Evolutionary conservation across 1,140 invertebrate genomes (phyloP).

Genomic region (Brachionus plicatilis): DNA sequence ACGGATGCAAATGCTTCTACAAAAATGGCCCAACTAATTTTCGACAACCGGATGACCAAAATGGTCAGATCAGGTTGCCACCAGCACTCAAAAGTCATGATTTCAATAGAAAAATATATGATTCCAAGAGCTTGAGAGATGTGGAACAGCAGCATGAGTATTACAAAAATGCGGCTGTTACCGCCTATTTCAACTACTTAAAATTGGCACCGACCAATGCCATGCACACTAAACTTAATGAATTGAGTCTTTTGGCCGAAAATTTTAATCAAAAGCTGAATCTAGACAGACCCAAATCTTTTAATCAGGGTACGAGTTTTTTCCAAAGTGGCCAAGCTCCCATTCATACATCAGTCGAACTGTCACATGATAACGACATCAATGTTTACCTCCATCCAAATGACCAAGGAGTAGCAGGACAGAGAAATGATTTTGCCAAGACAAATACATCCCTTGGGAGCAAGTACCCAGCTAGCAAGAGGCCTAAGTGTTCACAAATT

Average conservation of each 20-base stretch:
- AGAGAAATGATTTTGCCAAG: not conserved
- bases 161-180: not conserved
- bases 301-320: not conserved
- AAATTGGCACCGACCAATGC: not conserved
- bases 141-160: not conserved
- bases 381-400: not conserved
- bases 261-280: not conserved
- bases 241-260: not conserved
- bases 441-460: not conserved
- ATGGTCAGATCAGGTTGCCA: not conserved
- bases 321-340: not conserved
- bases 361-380: not conserved
- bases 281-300: not conserved
- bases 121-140: not conserved
- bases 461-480: not conserved
- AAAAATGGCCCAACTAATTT: not conserved
- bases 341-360: not conserved
- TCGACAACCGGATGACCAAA: not conserved
- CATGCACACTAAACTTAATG: not conserved
- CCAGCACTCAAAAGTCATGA: not conserved
- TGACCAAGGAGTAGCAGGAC: not conserved
- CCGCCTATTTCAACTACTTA: conserved; percentile 10
- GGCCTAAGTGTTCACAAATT: not conserved
- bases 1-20: conserved; percentile 9
- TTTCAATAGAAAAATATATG: not conserved